Evolutionary conservation across 2,113 vertebrate genomes (phyloP).

Genomic region (Acanthisitta chloris): DNA sequence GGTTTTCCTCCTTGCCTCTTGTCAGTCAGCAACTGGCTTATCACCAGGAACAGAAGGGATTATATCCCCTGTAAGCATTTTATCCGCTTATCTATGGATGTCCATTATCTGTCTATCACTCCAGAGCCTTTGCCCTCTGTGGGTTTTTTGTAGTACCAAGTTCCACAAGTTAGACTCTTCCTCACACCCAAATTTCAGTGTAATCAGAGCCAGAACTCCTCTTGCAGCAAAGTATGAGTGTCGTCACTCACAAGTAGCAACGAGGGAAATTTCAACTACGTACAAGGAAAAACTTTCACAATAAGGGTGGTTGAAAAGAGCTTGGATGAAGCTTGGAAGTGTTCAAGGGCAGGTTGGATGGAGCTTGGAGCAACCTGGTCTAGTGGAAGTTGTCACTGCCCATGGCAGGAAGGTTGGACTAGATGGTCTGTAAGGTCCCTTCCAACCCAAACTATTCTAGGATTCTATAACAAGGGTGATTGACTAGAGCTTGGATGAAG

Average conservation of each 20-base stretch:
- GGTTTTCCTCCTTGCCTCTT: conserved; percentile 5
- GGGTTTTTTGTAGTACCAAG: neutral
- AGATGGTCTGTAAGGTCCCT: neutral
- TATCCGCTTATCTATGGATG: conserved; percentile 28
- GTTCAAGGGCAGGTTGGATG: neutral
- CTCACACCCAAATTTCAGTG: neutral
- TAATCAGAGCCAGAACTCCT: neutral
- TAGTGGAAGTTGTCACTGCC: neutral
- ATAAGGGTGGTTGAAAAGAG: neutral
- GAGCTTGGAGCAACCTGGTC: neutral
- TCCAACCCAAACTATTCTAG: neutral
- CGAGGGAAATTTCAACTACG: neutral
- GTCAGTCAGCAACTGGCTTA: conserved; percentile 41
- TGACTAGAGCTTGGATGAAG: neutral
- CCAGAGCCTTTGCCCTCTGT: neutral
- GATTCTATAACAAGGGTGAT: neutral
- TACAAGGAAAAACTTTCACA: neutral
- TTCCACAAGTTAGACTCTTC: neutral
- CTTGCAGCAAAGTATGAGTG: neutral
- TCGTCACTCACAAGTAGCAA: neutral
- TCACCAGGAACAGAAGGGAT: conserved; percentile 54
- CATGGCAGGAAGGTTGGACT: neutral
- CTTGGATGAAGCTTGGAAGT: neutral
- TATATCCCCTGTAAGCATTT: conserved; percentile 22
- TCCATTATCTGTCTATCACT: conserved; percentile 33